Conservation (phyloP, 2,113 vertebrate species). For the Microtus ochrogaster region DNA sequence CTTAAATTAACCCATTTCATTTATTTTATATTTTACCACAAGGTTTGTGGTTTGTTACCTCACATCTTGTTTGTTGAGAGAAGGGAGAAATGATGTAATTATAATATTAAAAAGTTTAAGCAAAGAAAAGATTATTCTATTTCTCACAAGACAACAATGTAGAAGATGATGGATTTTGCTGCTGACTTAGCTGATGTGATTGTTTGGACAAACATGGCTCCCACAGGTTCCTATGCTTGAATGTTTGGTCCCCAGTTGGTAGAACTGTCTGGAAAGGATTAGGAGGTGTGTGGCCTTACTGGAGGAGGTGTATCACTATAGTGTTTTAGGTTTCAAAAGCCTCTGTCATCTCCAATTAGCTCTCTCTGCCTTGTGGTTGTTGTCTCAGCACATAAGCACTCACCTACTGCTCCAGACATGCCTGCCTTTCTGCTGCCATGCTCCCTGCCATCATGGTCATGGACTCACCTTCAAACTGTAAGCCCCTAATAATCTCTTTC, state of each 20-base stretch:
- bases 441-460: background rate
- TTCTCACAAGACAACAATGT: background rate
- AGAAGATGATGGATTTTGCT: background rate
- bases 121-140: slow-evolving; percentile 6
- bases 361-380: background rate
- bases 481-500: background rate
- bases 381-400: background rate
- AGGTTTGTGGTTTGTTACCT: too few species aligned
- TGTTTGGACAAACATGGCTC: background rate
- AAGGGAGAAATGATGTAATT: background rate
- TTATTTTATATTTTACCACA: too few species aligned
- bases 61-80: background rate
- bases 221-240: background rate
- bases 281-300: background rate
- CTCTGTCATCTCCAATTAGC: background rate
- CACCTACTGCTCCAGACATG: background rate
- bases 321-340: background rate
- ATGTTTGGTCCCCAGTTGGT: background rate
- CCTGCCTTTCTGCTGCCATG: background rate
- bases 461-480: background rate
- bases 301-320: background rate
- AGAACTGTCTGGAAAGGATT: background rate
- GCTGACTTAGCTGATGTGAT: background rate
- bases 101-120: background rate
- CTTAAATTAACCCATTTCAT: too few species aligned